These are phyloP conservation scores for Notechis scutatus DNA, from an alignment of 2,113 vertebrate genomes.

Conservation along the genomic window DNA sequence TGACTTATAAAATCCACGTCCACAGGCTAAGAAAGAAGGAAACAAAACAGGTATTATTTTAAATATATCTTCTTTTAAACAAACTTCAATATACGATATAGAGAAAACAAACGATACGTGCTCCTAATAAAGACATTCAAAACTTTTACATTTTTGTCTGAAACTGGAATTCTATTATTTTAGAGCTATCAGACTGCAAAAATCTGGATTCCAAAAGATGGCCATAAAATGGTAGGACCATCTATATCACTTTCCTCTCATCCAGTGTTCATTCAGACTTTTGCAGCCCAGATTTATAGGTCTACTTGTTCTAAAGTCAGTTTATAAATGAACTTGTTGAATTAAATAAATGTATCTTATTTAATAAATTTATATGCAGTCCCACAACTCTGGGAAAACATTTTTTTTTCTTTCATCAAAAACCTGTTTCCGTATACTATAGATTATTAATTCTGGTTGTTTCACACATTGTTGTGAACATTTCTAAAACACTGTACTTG, in stretches of 20 bases:
- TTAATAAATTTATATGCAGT: background rate
- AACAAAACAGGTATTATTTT: conserved; percentile 44
- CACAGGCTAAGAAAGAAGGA: conserved; percentile 78
- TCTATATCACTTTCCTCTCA: background rate
- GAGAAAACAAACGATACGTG: background rate
- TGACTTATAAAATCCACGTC: conserved; percentile 96
- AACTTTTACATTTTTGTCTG: background rate
- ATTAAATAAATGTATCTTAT: background rate
- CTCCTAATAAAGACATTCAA: background rate
- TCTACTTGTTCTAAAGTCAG: background rate
- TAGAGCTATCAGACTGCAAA: background rate
- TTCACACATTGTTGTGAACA: background rate
- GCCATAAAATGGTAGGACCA: background rate
- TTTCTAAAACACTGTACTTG: background rate
- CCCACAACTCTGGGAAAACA: background rate
- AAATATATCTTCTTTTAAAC: background rate
- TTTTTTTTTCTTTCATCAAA: background rate
- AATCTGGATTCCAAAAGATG: background rate
- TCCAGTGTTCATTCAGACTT: background rate
- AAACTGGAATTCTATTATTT: background rate
- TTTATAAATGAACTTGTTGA: background rate
- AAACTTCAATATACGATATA: background rate
- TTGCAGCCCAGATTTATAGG: background rate
- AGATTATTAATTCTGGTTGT: background rate
- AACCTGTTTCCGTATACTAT: background rate